Evolutionary conservation across 2,888 invertebrate genomes (phyloP).

Genomic region (Drosophila anomalipes): DNA sequence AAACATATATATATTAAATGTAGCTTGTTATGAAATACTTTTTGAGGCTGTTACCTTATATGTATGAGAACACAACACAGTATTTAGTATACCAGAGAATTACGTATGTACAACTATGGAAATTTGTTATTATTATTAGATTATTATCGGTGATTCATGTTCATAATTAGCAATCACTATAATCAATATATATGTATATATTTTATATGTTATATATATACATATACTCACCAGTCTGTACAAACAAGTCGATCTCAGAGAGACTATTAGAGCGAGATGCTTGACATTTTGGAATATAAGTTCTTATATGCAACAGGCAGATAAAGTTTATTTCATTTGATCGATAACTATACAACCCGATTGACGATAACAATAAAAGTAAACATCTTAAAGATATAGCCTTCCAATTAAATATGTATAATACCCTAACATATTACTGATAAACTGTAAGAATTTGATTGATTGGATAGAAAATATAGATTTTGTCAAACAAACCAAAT

Average conservation of each 20-base stretch:
- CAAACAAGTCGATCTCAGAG: neutral
- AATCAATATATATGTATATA: neutral
- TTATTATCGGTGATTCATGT: neutral
- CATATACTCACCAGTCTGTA: neutral
- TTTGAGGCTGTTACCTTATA: constrained; percentile 24
- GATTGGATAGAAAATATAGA: neutral
- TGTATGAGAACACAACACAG: neutral
- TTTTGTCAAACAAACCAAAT: neutral
- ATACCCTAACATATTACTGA: neutral
- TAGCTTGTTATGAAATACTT: neutral
- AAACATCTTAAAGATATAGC: neutral
- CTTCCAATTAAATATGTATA: neutral
- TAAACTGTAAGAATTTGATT: neutral
- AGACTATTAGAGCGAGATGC: neutral
- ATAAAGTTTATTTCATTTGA: neutral
- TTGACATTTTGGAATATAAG: neutral
- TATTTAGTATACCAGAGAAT: constrained; percentile 1
- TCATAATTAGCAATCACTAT: neutral
- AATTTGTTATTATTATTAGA: constrained; percentile 13
- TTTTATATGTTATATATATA: neutral
- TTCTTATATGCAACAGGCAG: neutral
- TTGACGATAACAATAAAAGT: neutral
- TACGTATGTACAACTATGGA: constrained; percentile 9
- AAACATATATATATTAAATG: neutral
- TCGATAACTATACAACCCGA: neutral